Base-by-base conservation (phyloP, 2,797 vertebrate genomes). In the Scleropages formosus region DNA sequence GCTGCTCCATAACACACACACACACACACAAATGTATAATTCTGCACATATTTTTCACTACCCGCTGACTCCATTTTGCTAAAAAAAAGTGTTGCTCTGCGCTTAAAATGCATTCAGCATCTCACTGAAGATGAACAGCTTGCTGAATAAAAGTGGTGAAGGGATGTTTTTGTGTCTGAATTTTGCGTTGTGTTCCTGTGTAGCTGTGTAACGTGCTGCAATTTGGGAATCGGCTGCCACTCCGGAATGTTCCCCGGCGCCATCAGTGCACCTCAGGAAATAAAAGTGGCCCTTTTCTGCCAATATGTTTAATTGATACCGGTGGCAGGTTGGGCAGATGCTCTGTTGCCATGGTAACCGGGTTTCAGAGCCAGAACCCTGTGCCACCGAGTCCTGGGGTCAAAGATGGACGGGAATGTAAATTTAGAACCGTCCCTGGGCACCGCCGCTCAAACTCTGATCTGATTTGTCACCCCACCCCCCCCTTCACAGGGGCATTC, bases 11-110 rank as follows among this genome's bases (percentile, higher is more conserved):
- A n/a, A n/a, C n/a, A n/a, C n/a, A n/a, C n/a, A n/a, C n/a, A n/a
- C n/a, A n/a, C n/a, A n/a, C n/a, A n/a, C n/a, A n/a, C 75, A 80
- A 75, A 78, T 82, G 58, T 75, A 82, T 75, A 49, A n/a, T 77
- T 87, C 84, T 89, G 81, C 88, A 86, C 58, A 84, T 80, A 80
- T 85, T 84, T 84, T 84, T 44, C n/a, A 60, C 49, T 49, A 49
- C 31, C 59, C 39, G 65, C 58, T 46, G 39, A 26, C 27, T 39
- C 51, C 61, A 16, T 20, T 73, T 62, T 53, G 31, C 77, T 78
- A 76, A 76, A 59, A 75, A 51, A 66, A 51, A 26, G 51, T n/a
- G n/a, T n/a, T n/a, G 27, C 15, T 67, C 58, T 59, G 27, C 73
- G 16, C 58, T 47, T 66, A 51, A 51, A 78, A 26, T 59, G 24